Percentiles rank a stretch among this genome's conserved stretches.
Evolutionary conservation across 2,113 vertebrate species (phyloP).

Genomic region (Pipra filicauda): DNA sequence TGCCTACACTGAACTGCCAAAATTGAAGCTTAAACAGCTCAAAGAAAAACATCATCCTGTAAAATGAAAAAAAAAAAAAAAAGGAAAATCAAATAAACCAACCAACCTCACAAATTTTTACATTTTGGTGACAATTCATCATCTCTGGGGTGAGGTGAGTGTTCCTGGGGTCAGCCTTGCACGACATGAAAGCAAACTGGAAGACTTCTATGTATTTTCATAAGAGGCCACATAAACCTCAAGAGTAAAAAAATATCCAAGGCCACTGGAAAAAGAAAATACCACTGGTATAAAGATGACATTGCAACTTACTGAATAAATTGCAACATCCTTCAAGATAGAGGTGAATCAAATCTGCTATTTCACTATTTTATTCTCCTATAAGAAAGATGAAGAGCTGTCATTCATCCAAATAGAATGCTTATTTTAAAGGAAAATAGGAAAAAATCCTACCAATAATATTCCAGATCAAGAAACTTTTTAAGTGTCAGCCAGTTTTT

Average conservation of each 20-base stretch:
- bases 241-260: not conserved
- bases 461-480: not conserved
- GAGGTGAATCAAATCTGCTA: not conserved
- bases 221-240: not conserved
- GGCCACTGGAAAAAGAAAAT: not conserved
- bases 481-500: not conserved
- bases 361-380: not conserved
- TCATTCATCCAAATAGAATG: not conserved
- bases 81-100: not conserved
- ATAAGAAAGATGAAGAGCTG: not conserved
- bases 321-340: not conserved
- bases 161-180: not conserved
- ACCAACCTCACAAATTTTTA: not conserved
- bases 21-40: not conserved
- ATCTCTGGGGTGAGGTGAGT: not conserved
- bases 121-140: not conserved
- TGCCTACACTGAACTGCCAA: not conserved
- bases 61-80: not conserved
- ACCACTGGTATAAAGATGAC: not conserved
- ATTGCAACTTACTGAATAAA: not conserved
- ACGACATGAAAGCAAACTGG: not conserved
- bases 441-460: not conserved
- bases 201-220: not conserved
- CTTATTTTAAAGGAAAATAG: not conserved
- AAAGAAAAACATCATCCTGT: not conserved